Base-by-base conservation (phyloP, 2,113 vertebrate genomes). In the Thamnophis sirtalis region DNA sequence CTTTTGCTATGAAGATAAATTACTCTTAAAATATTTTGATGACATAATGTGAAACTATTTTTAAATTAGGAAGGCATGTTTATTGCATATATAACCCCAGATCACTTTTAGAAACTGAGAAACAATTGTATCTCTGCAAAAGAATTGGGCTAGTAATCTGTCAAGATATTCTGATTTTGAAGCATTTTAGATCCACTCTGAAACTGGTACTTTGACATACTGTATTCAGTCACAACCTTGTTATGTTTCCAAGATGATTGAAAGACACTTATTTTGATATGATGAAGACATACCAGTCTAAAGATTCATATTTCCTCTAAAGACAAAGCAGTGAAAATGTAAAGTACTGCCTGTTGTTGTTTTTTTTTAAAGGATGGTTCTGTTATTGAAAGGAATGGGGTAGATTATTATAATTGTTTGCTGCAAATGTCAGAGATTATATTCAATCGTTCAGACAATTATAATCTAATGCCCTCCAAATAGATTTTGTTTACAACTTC, bases 1-100 rank as follows among this genome's bases (percentile, higher is more conserved):
- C 33, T 53, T 93, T 95, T 80, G 49, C 86, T 96, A 93, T 92
- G 95, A 93, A 93, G 93, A 94, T 92, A 94, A 92, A 92, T 26
- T 28, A 91, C 93, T 94, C 94, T 92, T 93, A 92, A 90, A 50
- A 38, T 0, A 60, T 93, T 89, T 92, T 56, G 91, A 38, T 90
- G 56, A 0, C 54, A 86, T 91, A 90, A 22, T n/a, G 22, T 28
- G 91, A 92, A 93, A 58, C 68, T 63, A 88, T 86, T 92, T 86
- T 91, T 24, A 92, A 43, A 90, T 88, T 0, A 28, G 54, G 86
- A 84, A 60, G 86, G 28, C 7, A 0, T 73, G 90, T 89, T 58
- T 91, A 43, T 22, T 91, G 26, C 90, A 92, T 90, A 85, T 2
- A 63, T 1, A 95, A 93, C 91, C 38, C 68, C 24, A 9, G 0